A percentile compares a stretch with the other conserved stretches of the same genome.
These are phyloP conservation scores for Ischnura elegans DNA, from an alignment of 2,888 invertebrate species.

Conservation along the genomic window DNA sequence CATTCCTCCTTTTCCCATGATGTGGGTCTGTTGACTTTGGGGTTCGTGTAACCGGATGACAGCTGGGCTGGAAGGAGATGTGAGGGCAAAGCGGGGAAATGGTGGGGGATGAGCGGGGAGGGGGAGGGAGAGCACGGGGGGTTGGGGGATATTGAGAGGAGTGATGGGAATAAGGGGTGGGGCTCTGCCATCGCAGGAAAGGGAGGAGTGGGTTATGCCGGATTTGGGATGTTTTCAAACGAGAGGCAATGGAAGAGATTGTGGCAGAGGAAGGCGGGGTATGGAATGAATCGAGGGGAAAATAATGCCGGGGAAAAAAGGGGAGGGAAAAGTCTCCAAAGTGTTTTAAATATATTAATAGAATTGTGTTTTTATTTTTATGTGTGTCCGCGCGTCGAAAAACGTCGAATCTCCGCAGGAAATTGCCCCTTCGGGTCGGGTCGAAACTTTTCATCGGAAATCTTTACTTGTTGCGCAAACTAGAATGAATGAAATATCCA, in stretches of 20 bases:
- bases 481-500: conserved; percentile 31
- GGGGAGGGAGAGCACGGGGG: background rate
- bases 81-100: background rate
- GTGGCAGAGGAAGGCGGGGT: no score
- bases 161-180: background rate
- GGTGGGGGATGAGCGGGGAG: background rate
- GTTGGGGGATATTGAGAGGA: background rate
- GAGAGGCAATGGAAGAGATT: background rate
- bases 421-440: background rate
- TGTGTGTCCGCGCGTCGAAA: conserved; percentile 8
- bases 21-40: conserved; percentile 65
- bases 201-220: background rate
- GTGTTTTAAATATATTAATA: conserved; percentile 2
- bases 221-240: conserved; percentile 20
- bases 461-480: conserved; percentile 33
- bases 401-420: conserved; percentile 11
- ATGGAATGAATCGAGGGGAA: background rate
- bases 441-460: conserved; percentile 6
- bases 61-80: conserved; percentile 34
- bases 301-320: background rate
- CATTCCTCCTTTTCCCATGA: conserved; percentile 58
- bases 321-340: background rate
- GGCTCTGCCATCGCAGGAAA: background rate
- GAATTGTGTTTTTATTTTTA: background rate
- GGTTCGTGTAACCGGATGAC: conserved; percentile 61